Conservation (phyloP, 2,888 invertebrate genomes). For the Kryphioiulus occultus region DNA sequence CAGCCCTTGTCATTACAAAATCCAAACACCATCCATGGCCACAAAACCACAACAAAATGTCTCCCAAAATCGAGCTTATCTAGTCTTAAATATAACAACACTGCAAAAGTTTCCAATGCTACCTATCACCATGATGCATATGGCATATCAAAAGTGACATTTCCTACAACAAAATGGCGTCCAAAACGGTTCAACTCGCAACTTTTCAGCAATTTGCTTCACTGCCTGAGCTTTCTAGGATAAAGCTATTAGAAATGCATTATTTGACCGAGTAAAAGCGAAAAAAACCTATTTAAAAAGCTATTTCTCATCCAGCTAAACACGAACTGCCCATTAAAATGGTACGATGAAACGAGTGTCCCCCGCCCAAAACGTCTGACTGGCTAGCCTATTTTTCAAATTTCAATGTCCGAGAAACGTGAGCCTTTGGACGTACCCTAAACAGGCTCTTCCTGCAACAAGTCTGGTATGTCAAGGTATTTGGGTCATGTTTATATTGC, state of each 20-base stretch:
- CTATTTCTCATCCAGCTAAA: neutral
- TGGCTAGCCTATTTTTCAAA: constrained; percentile 29
- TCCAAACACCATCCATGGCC: no score
- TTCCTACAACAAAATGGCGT: no score
- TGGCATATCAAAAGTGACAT: no score
- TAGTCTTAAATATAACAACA: no score
- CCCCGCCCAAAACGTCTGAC: constrained; percentile 34
- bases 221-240: neutral
- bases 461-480: constrained; percentile 38
- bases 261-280: constrained; percentile 30
- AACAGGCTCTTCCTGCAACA: constrained; percentile 11
- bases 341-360: neutral
- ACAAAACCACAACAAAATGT: no score
- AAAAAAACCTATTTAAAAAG: neutral
- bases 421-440: neutral
- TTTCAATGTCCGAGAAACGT: constrained; percentile 12
- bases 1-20: no score
- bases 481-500: constrained; percentile 43
- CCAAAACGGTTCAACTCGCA: no score
- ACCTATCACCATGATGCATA: no score
- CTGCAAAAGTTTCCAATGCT: no score
- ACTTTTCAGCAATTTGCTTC: no score
- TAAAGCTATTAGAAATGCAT: neutral
- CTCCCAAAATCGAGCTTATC: no score
- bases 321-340: constrained; percentile 17